Conservation (phyloP, 2,888 invertebrate genomes). For the Sminthurinus aureus region DNA sequence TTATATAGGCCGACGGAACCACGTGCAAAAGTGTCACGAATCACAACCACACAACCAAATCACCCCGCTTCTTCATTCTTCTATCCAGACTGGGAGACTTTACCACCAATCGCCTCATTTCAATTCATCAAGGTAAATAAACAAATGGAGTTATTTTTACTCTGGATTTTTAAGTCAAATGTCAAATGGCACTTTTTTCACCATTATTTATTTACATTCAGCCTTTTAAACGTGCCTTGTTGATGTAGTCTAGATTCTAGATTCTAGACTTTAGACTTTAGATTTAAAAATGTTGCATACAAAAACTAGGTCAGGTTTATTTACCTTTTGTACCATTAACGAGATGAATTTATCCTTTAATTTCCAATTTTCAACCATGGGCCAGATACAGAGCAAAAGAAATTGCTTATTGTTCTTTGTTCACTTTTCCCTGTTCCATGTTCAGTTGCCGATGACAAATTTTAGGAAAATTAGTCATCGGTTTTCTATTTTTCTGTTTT, state of each 20-base stretch:
- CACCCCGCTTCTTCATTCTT: slow-evolving; percentile 95
- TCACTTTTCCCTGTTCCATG: too few species aligned
- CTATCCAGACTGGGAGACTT: slow-evolving; percentile 85
- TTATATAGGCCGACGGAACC: slow-evolving; percentile 81
- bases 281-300: too few species aligned
- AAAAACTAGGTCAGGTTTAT: too few species aligned
- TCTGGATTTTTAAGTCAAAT: background rate
- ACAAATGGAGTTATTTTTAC: background rate
- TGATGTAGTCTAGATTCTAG: background rate
- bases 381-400: too few species aligned
- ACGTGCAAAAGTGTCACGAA: slow-evolving; percentile 84
- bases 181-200: background rate
- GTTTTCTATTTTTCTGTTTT: too few species aligned
- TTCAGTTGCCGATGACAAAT: too few species aligned
- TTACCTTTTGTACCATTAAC: too few species aligned
- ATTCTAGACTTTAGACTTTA: too few species aligned
- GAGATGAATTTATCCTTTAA: too few species aligned
- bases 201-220: background rate
- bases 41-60: slow-evolving; percentile 86
- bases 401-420: too few species aligned
- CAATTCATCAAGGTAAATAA: slow-evolving; percentile 83
- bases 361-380: too few species aligned
- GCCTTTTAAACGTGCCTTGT: background rate
- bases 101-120: slow-evolving; percentile 90
- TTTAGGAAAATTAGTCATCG: too few species aligned